Evolutionary conservation across 2,888 invertebrate species (phyloP).

Genomic region (Geophilus truncorum): DNA sequence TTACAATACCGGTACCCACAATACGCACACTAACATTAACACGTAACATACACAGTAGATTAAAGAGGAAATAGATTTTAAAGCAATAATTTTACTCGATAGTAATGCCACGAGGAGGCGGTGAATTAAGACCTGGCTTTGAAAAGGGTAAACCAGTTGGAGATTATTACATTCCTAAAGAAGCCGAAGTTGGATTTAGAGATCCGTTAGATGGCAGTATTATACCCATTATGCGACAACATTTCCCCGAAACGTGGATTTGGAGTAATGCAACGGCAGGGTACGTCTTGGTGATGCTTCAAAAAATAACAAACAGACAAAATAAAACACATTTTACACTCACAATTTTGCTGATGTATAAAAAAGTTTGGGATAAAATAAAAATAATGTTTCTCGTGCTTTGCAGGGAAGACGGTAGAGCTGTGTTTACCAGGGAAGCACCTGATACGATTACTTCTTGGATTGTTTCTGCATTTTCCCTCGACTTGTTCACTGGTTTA

Average conservation of each 20-base stretch:
- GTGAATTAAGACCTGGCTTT: constrained; percentile 31
- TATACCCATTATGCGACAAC: constrained; percentile 52
- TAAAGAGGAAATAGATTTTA: not conserved
- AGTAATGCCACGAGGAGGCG: constrained; percentile 6
- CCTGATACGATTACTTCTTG: constrained; percentile 81
- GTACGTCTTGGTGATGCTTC: constrained; percentile 47
- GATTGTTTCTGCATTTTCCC: constrained; percentile 74
- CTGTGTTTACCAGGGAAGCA: constrained; percentile 58
- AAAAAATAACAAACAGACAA: not conserved
- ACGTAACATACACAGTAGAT: not conserved
- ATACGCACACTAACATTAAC: not conserved
- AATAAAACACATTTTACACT: too few species aligned
- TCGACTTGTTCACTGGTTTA: constrained; percentile 68
- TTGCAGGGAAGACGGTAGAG: constrained; percentile 52
- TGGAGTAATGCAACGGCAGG: constrained; percentile 59
- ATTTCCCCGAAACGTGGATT: constrained; percentile 70
- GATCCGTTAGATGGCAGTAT: constrained; percentile 30
- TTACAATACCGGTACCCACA: not conserved
- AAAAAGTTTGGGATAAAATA: too few species aligned
- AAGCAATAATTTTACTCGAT: constrained; percentile 31
- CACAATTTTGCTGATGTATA: too few species aligned
- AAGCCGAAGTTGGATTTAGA: constrained; percentile 30
- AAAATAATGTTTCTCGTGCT: not conserved
- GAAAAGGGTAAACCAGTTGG: constrained; percentile 31
- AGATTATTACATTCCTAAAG: constrained; percentile 31